These are phyloP conservation scores for Tylochromis polylepis DNA, from an alignment of 2,113 vertebrate species.

Conservation along the genomic window DNA sequence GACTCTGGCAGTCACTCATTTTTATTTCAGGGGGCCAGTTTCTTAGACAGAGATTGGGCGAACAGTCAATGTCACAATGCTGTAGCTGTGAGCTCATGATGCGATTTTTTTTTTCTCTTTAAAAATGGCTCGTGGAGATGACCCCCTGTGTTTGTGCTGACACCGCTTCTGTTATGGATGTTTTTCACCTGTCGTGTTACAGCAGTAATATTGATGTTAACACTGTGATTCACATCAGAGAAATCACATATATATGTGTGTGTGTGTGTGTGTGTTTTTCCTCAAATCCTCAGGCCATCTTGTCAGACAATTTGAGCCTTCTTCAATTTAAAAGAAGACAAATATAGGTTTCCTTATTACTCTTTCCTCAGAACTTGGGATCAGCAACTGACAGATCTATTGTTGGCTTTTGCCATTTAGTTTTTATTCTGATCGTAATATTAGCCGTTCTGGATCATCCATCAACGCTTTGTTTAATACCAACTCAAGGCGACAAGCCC, in stretches of 20 bases:
- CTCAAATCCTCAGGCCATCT: constrained; percentile 1
- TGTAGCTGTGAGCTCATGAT: constrained; percentile 36
- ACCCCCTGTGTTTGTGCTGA: constrained; percentile 24
- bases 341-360: constrained; percentile 23
- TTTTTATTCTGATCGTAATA: constrained; percentile 50
- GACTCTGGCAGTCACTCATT: constrained; percentile 72
- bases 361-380: neutral
- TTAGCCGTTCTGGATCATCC: constrained; percentile 67
- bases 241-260: neutral
- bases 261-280: neutral
- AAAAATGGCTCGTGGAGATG: constrained; percentile 14
- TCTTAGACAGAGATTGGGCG: constrained; percentile 58
- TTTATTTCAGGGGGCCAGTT: constrained; percentile 65
- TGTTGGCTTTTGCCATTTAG: constrained; percentile 40
- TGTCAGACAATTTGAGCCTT: neutral
- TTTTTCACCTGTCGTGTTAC: constrained; percentile 19
- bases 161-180: neutral
- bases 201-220: constrained; percentile 1
- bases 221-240: neutral
- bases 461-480: constrained; percentile 69
- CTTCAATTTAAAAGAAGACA: neutral
- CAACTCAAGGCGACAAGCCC: constrained; percentile 41
- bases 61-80: constrained; percentile 52
- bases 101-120: neutral
- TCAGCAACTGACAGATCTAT: constrained; percentile 32